Conservation (phyloP, 2,113 vertebrate genomes). For the Hemibagrus wyckioides region DNA sequence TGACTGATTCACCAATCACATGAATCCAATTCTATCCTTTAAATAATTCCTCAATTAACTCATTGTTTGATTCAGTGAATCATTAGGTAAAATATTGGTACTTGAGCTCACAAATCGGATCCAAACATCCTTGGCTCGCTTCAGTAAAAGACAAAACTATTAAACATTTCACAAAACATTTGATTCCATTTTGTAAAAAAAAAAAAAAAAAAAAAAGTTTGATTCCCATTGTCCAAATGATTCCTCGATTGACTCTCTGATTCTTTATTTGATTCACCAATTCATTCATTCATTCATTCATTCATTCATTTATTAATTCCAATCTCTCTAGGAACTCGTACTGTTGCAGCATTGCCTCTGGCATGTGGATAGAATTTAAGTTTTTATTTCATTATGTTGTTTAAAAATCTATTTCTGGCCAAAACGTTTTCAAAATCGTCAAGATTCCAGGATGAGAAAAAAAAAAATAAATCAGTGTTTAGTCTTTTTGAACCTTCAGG, state of each 20-base stretch:
- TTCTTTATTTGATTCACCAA: neutral
- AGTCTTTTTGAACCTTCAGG: too few species aligned
- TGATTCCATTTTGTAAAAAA: neutral
- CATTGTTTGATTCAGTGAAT: too few species aligned
- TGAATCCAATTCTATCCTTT: too few species aligned
- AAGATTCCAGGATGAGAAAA: too few species aligned
- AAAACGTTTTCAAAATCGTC: too few species aligned
- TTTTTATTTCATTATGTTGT: too few species aligned
- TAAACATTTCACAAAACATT: neutral
- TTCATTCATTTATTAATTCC: neutral
- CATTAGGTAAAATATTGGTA: neutral
- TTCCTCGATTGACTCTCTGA: neutral
- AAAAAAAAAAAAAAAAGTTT: neutral
- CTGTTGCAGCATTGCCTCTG: neutral
- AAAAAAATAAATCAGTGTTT: too few species aligned
- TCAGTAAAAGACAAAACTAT: neutral
- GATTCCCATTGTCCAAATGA: neutral
- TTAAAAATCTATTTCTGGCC: too few species aligned
- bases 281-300: neutral
- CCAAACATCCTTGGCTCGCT: neutral
- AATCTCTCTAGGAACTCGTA: neutral
- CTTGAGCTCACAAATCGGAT: neutral
- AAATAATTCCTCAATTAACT: too few species aligned
- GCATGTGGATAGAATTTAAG: too few species aligned
- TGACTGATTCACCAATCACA: too few species aligned